Conservation (phyloP, 35 echinoderm and acorn worm genomes). For the Heliocidaris tuberculata region DNA sequence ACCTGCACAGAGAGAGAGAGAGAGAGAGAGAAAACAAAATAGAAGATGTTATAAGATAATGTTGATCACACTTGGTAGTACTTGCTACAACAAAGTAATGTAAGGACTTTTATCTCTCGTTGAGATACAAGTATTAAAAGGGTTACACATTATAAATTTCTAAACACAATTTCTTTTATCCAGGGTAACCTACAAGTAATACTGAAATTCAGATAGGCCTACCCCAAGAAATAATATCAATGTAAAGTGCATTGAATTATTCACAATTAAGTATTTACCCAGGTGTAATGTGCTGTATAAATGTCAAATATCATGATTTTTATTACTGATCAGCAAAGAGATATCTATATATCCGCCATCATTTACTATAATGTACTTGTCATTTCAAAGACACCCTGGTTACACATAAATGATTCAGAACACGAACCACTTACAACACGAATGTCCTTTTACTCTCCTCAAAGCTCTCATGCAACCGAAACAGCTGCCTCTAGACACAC, state of each 20-base stretch:
- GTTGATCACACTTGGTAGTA: too few species aligned
- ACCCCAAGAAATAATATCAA: too few species aligned
- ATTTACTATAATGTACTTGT: background rate
- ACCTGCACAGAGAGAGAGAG: constrained; percentile 44
- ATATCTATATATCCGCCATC: background rate
- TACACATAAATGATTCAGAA: background rate
- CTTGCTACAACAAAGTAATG: too few species aligned
- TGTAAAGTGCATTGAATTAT: background rate
- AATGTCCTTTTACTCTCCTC: background rate
- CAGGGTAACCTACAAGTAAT: too few species aligned
- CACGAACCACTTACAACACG: background rate
- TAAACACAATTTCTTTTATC: too few species aligned
- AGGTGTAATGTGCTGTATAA: too few species aligned
- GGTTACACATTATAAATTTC: too few species aligned
- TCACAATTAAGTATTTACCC: background rate
- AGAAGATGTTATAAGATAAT: background rate
- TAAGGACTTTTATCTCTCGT: too few species aligned
- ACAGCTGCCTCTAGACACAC: background rate
- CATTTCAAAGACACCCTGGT: background rate
- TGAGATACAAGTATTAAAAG: too few species aligned
- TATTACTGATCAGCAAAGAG: background rate
- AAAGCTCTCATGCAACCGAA: background rate
- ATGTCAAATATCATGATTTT: too few species aligned
- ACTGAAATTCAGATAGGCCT: too few species aligned
- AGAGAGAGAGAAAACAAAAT: constrained; percentile 23